Base-by-base conservation (phyloP, 2,797 vertebrate species). In the Cynopterus sphinx region DNA sequence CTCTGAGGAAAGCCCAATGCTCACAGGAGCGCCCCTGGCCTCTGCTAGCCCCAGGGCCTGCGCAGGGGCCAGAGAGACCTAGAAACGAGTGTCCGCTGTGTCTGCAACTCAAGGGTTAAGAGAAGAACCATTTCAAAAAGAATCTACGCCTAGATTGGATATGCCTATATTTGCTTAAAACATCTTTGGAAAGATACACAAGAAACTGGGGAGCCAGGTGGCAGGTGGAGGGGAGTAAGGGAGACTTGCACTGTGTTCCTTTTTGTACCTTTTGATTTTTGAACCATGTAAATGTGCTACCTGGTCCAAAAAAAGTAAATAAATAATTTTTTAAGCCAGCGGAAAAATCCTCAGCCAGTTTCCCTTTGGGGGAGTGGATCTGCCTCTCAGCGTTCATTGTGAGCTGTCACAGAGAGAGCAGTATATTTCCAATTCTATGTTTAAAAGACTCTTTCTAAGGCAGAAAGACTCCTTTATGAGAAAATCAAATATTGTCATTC, bases 181-280 rank as follows among this genome's bases (percentile, higher is more conserved):
- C 63, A 70, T 88, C 93, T 97, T 92, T 94, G 65, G 79, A 86
- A 92, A 95, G 83, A 91, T 79, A 96, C 83, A 86, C 53, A 78
- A 75, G 88, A 96, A 95, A 97, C 75, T 86, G 78, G 74, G 51
- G 53, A 93, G 84, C 65, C 71, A 94, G 75, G 90, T 95, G 63
- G 77, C 84, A 82, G 92, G 89, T 85, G 71, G 70, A 57, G 24
- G 55, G 22, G 73, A 95, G 49, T 46, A 17, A 94, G 51, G 63
- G n/a, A 71, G 73, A 90, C 39, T 96, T 68, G n/a, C 31, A 87
- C 67, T 94, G 4, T 89, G 41, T 49, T 88, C 87, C 65, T 96
- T 94, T 95, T 74, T 75, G 68, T 97, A 67, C 41, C 81, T 96
- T 97, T 91, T 95, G 81, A 83, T 92, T 97, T 97, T 86, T 92